A percentile compares a stretch with the other conserved stretches of the same genome.
Evolutionary conservation across 2,113 vertebrate species (phyloP).

Genomic region (Collichthys lucidus): DNA sequence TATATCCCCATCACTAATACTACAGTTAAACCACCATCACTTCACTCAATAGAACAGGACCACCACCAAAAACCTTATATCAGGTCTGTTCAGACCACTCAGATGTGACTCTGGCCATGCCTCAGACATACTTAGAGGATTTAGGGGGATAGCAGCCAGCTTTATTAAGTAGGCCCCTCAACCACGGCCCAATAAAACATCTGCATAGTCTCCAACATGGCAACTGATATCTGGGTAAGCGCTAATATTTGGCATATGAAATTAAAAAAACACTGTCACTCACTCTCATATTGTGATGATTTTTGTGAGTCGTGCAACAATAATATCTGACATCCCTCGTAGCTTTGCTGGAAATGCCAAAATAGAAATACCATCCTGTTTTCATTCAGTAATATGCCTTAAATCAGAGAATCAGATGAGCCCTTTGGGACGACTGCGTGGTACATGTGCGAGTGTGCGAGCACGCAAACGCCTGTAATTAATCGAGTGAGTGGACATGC

Average conservation of each 20-base stretch:
- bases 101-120: conserved; percentile 5
- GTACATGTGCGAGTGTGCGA: neutral
- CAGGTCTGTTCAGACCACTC: conserved; percentile 16
- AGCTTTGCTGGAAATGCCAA: conserved; percentile 1
- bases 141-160: conserved; percentile 54
- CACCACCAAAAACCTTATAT: conserved; percentile 64
- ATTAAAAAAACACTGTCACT: neutral
- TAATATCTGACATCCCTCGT: neutral
- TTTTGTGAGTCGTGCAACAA: neutral
- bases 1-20: conserved; percentile 71
- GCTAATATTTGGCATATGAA: conserved; percentile 14
- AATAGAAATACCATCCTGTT: conserved; percentile 4
- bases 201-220: conserved; percentile 29
- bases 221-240: conserved; percentile 28
- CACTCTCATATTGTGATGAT: neutral
- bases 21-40: conserved; percentile 63
- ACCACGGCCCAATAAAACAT: conserved; percentile 27
- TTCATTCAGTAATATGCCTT: conserved; percentile 17
- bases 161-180: conserved; percentile 52
- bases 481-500: conserved; percentile 44
- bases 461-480: conserved; percentile 36
- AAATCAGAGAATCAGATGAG: conserved; percentile 32
- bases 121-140: conserved; percentile 65
- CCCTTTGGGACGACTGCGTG: conserved; percentile 5
- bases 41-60: conserved; percentile 50